These are phyloP conservation scores for Sternarchorhynchus goeldii DNA, from an alignment of 2,797 vertebrate species.

Conservation along the genomic window DNA sequence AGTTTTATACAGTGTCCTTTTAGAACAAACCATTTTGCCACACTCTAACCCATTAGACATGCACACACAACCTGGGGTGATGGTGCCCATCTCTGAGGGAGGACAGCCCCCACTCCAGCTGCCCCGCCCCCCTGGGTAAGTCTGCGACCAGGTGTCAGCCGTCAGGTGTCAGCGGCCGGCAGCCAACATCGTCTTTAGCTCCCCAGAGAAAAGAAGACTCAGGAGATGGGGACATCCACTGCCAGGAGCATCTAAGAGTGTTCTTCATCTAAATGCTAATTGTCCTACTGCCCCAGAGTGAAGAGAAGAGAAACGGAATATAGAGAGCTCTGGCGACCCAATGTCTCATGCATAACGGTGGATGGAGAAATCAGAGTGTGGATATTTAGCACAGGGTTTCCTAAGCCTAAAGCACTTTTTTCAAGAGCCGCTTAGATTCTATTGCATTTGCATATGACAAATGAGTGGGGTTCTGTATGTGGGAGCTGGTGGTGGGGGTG, in stretches of 20 bases:
- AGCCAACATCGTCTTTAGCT: constrained; percentile 21
- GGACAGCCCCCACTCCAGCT: constrained; percentile 32
- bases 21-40: constrained; percentile 12
- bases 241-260: constrained; percentile 35
- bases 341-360: constrained; percentile 31
- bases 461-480: no score
- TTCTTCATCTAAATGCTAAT: constrained; percentile 61
- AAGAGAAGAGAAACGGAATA: constrained; percentile 15
- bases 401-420: not conserved
- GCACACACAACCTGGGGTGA: constrained; percentile 28
- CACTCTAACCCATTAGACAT: constrained; percentile 12
- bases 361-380: constrained; percentile 18
- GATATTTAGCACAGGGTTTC: constrained; percentile 21
- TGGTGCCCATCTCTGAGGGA: constrained; percentile 32
- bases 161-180: constrained; percentile 29
- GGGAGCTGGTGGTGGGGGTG: no score
- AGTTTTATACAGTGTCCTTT: constrained; percentile 26
- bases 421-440: not conserved
- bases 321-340: constrained; percentile 9
- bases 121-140: constrained; percentile 37
- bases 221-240: constrained; percentile 28
- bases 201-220: constrained; percentile 29
- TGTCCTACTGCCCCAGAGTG: constrained; percentile 37
- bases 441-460: not conserved
- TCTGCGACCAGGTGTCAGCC: constrained; percentile 40